Percentiles rank a stretch among this genome's conserved stretches.
phyloP scores from a whole-genome alignment of 2,113 vertebrate genomes.

The Heliornis fulica region DNA sequence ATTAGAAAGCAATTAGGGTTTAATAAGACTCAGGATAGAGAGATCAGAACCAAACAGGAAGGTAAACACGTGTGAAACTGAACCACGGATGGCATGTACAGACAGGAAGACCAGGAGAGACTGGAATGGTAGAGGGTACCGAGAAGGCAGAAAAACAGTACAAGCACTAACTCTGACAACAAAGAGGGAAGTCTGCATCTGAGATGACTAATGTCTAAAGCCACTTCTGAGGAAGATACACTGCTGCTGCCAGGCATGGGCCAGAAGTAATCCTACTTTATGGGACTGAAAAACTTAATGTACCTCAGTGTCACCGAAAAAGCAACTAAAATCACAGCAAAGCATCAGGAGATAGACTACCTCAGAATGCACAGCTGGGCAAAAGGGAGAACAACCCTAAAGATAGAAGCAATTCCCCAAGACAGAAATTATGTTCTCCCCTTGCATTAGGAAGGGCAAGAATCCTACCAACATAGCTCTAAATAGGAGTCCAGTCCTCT shows the following conservation, averaged over 20 bases:
- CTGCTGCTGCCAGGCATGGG: neutral
- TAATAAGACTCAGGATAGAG: neutral
- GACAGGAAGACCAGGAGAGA: neutral
- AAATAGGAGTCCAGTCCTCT: neutral
- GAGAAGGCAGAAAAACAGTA: neutral
- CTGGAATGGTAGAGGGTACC: neutral
- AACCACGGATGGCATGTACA: neutral
- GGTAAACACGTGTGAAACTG: neutral
- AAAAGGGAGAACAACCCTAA: neutral
- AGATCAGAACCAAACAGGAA: neutral
- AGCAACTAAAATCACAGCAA: neutral
- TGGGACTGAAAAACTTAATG: neutral
- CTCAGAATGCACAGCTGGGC: neutral
- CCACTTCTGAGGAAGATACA: neutral
- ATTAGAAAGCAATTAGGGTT: neutral
- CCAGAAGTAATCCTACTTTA: neutral
- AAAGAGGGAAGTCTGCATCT: neutral
- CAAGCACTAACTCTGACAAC: neutral
- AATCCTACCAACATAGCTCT: neutral
- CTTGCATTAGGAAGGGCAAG: neutral
- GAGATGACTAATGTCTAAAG: neutral
- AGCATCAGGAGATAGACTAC: neutral
- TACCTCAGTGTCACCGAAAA: neutral
- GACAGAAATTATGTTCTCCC: neutral
- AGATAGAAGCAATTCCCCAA: neutral